Conservation (phyloP, 30 jellyfish, hydroid and myxozoan species). For the Turritopsis dohrnii region DNA sequence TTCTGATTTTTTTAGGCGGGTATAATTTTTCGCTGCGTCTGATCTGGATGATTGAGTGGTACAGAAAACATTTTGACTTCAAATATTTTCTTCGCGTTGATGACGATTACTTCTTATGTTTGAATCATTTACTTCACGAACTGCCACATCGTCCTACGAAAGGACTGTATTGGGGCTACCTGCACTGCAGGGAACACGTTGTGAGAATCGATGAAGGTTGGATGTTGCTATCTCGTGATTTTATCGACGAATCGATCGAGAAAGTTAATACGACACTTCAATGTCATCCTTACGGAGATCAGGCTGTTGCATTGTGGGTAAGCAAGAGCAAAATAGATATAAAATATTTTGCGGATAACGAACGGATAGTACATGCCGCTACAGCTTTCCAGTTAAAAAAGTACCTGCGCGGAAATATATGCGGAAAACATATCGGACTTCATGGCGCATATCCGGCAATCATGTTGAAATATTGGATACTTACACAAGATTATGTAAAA, state of each 20-base stretch:
- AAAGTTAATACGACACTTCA: conserved; percentile 55
- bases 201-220: conserved; percentile 96
- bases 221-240: conserved; percentile 66
- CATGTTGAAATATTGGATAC: conserved; percentile 70
- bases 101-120: conserved; percentile 82
- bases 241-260: conserved; percentile 56
- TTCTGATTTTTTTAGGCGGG: conserved; percentile 81
- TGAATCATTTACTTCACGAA: conserved; percentile 65
- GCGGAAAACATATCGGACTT: conserved; percentile 54
- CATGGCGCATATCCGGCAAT: conserved; percentile 78
- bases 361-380: conserved; percentile 66
- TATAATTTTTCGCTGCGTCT: conserved; percentile 68
- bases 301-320: conserved; percentile 92
- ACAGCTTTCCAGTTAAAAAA: conserved; percentile 36
- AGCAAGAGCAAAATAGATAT: conserved; percentile 45
- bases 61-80: conserved; percentile 34
- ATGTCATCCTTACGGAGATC: conserved; percentile 96
- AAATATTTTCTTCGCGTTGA: conserved; percentile 78
- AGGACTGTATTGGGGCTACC: conserved; percentile 84
- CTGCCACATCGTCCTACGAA: conserved; percentile 66
- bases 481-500: conserved; percentile 12
- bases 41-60: conserved; percentile 87
- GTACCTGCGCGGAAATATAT: conserved; percentile 37
- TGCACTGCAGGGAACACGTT: conserved; percentile 62
- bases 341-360: conserved; percentile 73